These are phyloP conservation scores for Lasioglossum marginatum DNA, from an alignment of 2,888 invertebrate genomes.

Conservation along the genomic window DNA sequence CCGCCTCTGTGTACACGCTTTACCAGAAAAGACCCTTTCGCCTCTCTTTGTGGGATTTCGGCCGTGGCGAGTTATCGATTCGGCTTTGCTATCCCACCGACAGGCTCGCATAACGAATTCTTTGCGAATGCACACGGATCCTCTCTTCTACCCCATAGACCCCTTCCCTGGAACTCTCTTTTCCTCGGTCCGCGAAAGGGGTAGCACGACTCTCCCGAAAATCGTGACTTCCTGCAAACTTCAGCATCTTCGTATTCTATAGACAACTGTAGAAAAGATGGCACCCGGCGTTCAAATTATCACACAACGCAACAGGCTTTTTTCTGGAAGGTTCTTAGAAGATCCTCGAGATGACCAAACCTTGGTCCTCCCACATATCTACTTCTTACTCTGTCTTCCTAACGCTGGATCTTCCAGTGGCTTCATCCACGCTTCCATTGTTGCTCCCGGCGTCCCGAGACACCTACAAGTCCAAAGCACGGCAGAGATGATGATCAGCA, in stretches of 20 bases:
- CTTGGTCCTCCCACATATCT: not conserved
- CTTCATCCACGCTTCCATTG: not conserved
- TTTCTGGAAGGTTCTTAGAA: not conserved
- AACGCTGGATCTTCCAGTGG: not conserved
- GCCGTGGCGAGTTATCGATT: constrained; percentile 78
- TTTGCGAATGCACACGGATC: constrained; percentile 10
- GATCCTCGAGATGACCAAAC: not conserved
- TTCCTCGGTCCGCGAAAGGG: not conserved
- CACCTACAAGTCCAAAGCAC: not conserved
- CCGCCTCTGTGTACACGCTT: constrained; percentile 53
- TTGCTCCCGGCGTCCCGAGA: not conserved
- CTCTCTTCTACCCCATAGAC: not conserved
- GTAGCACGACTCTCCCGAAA: not conserved
- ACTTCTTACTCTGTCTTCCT: not conserved
- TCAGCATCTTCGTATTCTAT: not conserved
- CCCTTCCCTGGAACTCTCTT: not conserved
- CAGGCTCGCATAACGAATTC: constrained; percentile 49
- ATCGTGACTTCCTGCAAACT: not conserved
- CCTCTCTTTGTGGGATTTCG: constrained; percentile 82
- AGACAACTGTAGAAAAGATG: constrained; percentile 25
- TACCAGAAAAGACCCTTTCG: constrained; percentile 63
- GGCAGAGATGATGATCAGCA: not conserved
- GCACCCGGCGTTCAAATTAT: constrained; percentile 3
- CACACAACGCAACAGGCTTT: constrained; percentile 46
- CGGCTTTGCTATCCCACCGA: constrained; percentile 66